Conservation (phyloP, 2,888 invertebrate species). For the Plagodis pulveraria region DNA sequence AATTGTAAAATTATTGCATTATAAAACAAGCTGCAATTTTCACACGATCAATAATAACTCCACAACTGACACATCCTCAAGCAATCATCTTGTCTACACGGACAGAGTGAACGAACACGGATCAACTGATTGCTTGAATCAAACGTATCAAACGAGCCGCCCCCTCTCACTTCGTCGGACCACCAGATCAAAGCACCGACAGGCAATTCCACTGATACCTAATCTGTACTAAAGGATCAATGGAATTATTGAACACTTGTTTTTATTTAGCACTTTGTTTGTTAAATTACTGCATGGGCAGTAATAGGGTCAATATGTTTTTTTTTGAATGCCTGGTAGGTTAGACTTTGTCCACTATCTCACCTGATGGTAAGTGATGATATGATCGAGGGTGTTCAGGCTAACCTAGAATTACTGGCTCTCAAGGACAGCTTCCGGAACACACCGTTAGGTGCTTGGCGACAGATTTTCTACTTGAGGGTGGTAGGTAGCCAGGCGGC, state of each 20-base stretch:
- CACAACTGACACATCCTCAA: conserved; percentile 6
- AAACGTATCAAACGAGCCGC: conserved; percentile 17
- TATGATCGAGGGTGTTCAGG: too few relatives aligned
- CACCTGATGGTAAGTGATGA: too few relatives aligned
- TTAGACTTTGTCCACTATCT: too few relatives aligned
- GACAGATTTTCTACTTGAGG: too few relatives aligned
- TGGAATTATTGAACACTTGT: conserved; percentile 19
- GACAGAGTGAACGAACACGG: background rate
- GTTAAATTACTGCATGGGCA: conserved; percentile 13
- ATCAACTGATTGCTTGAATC: conserved; percentile 18
- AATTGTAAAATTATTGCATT: too few relatives aligned
- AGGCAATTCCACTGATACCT: background rate
- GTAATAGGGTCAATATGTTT: conserved; percentile 6
- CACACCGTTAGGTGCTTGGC: too few relatives aligned
- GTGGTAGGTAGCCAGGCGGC: too few relatives aligned
- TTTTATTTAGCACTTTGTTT: conserved; percentile 25
- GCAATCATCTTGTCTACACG: conserved; percentile 19
- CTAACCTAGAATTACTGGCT: too few relatives aligned
- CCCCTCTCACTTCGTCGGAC: conserved; percentile 4
- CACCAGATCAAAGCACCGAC: conserved; percentile 15
- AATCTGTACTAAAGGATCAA: conserved; percentile 3
- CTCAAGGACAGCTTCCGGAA: too few relatives aligned
- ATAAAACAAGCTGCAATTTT: conserved; percentile 1
- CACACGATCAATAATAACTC: conserved; percentile 11
- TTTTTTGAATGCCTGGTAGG: too few relatives aligned